Evolutionary conservation across 2,113 vertebrate genomes (phyloP), one percentile per base, ranked within the genome.

Genomic region (Puntigrus tetrazona): DNA sequence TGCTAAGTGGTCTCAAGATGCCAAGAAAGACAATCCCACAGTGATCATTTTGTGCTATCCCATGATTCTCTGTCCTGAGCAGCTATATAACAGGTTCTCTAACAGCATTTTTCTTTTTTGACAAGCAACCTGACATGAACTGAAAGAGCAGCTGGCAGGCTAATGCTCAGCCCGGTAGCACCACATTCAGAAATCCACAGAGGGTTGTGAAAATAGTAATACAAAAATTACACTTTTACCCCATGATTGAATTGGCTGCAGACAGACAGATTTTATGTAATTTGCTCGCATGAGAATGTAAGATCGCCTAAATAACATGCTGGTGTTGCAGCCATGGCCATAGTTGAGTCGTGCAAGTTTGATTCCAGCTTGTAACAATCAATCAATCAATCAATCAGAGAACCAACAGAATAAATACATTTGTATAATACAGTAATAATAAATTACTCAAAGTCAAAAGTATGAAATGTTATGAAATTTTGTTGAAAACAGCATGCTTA

Each of bases 21-120:
- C 65, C 50, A 65, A 47, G 67, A 75, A 45, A 79, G 36, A 78
- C 73, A 72, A 43, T 57, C 38, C 18, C 20, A 47, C 34, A 34
- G 43, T 25, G 77, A 25, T 81, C 6, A 76, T 67, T 80, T 84
- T 29, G 72, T 47, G 31, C 27, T 31, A 79, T 47, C 45, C 76
- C 38, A 61, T 80, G 76, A 31, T 52, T 84, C 18, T 34, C 22
- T 65, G 67, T 79, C 87, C 87, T 90, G 87, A 89, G 89, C 86
- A 90, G 36, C 69, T 81, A 75, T 69, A 83, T 38, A 55, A 85
- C 83, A 69, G 84, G 55, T 78, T 43, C 31, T 83, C 87, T 89
- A 67, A 92, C 82, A 84, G 87, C 82, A 86, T 83, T 85, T 88
- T 63, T 83, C 43, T 43, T 69, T 16, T 16, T 1, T 61, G 85